phyloP scores from a whole-genome alignment of 1,140 invertebrate genomes.

The Philopotamus ludificatus region DNA sequence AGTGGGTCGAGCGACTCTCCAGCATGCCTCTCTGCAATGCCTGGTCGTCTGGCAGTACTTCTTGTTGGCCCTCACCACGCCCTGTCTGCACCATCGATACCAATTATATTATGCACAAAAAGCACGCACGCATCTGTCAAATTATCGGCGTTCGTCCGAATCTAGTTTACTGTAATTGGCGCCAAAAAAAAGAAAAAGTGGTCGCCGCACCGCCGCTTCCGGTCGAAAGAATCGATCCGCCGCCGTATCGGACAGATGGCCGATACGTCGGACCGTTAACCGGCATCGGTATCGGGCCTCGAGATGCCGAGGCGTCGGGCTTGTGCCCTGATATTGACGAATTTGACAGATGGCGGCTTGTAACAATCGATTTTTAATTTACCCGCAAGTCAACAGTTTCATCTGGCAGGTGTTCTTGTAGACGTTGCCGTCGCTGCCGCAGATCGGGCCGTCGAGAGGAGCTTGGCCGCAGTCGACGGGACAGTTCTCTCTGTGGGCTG shows the following conservation, averaged over 20 bases:
- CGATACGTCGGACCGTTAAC: not conserved
- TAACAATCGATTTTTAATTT: slow-evolving; percentile 48
- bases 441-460: slow-evolving; percentile 83
- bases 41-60: slow-evolving; percentile 90
- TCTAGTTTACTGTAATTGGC: not conserved
- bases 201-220: not conserved
- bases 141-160: not conserved
- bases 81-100: slow-evolving; percentile 59
- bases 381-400: slow-evolving; percentile 87
- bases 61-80: slow-evolving; percentile 78
- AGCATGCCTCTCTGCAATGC: slow-evolving; percentile 86
- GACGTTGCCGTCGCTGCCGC: slow-evolving; percentile 88
- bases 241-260: not conserved
- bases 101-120: not conserved
- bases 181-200: not conserved
- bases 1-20: slow-evolving; percentile 83
- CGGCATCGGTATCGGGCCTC: not conserved
- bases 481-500: slow-evolving; percentile 82
- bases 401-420: slow-evolving; percentile 93
- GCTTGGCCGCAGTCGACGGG: slow-evolving; percentile 81
- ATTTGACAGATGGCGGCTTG: too few species aligned
- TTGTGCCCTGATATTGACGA: too few species aligned
- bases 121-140: not conserved
- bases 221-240: not conserved
- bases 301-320: too few species aligned